Conservation (phyloP, 2,797 vertebrate species). For the Sebastes steindachneri region DNA sequence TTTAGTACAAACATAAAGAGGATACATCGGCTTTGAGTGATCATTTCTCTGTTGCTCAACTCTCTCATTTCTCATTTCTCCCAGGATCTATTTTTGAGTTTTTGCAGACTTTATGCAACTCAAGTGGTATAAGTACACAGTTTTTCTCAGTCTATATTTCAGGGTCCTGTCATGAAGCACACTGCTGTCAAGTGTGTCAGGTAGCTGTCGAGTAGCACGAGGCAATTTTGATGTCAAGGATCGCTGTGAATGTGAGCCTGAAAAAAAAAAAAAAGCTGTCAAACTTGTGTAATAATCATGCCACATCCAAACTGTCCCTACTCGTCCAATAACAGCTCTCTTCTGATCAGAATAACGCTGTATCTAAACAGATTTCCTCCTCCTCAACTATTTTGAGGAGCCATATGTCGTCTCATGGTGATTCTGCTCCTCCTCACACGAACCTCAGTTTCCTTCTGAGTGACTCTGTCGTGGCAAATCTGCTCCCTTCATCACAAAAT, state of each 20-base stretch:
- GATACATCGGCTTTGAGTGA: not conserved
- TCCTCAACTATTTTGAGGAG: not conserved
- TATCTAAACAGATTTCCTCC: not conserved
- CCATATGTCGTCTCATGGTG: conserved; percentile 12
- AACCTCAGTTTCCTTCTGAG: not conserved
- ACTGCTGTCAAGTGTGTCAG: conserved; percentile 16
- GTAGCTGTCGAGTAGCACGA: conserved; percentile 6
- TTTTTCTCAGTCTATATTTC: not conserved
- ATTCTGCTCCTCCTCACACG: not conserved
- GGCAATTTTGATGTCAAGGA: conserved; percentile 16
- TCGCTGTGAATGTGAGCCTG: not conserved
- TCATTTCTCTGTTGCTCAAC: not conserved
- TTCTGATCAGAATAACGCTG: not conserved
- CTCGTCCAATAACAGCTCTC: not conserved
- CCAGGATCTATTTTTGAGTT: not conserved
- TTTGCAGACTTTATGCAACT: not conserved
- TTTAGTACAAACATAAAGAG: not conserved
- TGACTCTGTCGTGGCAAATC: not conserved
- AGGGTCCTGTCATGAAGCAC: not conserved
- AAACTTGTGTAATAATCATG: too few species aligned
- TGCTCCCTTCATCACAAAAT: not conserved
- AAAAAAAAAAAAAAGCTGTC: too few species aligned
- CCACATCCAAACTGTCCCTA: not conserved
- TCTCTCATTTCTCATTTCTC: conserved; percentile 7
- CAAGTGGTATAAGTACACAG: not conserved